These are phyloP conservation scores for Rafetus swinhoei DNA, from an alignment of 2,113 vertebrate genomes.

Conservation along the genomic window DNA sequence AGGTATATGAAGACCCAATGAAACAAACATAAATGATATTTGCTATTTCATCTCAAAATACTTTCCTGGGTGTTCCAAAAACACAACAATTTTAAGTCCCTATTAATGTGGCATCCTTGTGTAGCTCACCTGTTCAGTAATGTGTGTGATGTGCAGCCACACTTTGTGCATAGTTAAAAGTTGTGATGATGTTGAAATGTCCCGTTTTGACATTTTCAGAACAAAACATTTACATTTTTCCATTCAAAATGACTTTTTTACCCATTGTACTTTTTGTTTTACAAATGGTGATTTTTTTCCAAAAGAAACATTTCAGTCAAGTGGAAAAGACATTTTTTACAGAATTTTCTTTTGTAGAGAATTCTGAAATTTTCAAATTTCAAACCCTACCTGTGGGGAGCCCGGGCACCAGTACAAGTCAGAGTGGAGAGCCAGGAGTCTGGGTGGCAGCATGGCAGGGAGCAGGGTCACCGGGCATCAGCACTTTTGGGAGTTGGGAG, in stretches of 20 bases:
- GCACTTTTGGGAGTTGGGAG: no score
- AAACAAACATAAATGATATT: background rate
- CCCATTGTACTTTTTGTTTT: background rate
- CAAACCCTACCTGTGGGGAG: background rate
- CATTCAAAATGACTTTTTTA: background rate
- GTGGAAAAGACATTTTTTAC: background rate
- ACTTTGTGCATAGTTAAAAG: background rate
- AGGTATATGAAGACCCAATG: background rate
- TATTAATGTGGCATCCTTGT: background rate
- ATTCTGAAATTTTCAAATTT: background rate
- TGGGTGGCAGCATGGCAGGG: no score
- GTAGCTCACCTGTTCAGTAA: background rate
- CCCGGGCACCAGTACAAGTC: no score
- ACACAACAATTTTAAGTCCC: background rate
- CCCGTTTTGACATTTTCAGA: fast-evolving
- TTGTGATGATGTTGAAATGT: background rate
- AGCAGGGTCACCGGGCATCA: no score
- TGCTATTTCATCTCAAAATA: background rate
- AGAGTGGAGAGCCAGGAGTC: no score
- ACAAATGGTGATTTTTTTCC: background rate
- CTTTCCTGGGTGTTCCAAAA: background rate
- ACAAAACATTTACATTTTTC: background rate
- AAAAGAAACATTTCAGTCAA: background rate
- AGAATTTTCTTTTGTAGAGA: background rate
- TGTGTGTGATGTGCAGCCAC: fast-evolving